A percentile compares a stretch with the other conserved stretches of the same genome.
Evolutionary conservation across 2,797 vertebrate species (phyloP).

Genomic region (Pseudochaenichthys georgianus): DNA sequence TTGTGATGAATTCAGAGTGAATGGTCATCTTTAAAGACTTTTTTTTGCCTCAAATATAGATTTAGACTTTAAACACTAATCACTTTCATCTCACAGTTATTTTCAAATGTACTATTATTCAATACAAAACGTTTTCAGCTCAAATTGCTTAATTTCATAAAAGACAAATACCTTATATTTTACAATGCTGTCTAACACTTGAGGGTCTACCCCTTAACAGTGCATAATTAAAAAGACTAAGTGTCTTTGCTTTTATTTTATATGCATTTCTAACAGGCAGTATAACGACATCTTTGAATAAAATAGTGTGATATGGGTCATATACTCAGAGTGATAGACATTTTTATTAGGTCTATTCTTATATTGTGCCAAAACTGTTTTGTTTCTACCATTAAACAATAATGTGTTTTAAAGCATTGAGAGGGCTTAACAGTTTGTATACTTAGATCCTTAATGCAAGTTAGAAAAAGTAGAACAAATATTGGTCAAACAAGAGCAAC

Average conservation of each 20-base stretch:
- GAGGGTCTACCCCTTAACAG: not conserved
- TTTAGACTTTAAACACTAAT: not conserved
- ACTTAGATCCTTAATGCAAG: not conserved
- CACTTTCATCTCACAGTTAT: not conserved
- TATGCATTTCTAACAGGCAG: slow-evolving; percentile 8
- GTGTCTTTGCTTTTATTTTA: not conserved
- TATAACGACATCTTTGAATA: slow-evolving; percentile 1
- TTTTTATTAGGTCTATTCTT: not conserved
- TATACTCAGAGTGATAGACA: not conserved
- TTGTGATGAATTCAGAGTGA: slow-evolving; percentile 50
- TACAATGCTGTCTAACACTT: not conserved
- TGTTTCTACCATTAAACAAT: not conserved
- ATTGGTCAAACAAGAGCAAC: no score
- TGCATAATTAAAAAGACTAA: not conserved
- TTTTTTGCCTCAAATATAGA: slow-evolving; percentile 8
- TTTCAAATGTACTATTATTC: not conserved
- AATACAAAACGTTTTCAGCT: not conserved
- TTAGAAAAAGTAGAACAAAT: not conserved
- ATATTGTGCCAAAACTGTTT: not conserved
- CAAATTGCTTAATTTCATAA: not conserved
- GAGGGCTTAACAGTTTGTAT: not conserved
- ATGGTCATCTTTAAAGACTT: slow-evolving; percentile 13
- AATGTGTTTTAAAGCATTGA: not conserved
- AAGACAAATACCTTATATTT: not conserved
- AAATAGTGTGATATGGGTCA: slow-evolving; percentile 5